Percentiles rank a stretch among this genome's conserved stretches.
phyloP scores from a whole-genome alignment of 2,113 vertebrate species.

The Mohoua ochrocephala region DNA sequence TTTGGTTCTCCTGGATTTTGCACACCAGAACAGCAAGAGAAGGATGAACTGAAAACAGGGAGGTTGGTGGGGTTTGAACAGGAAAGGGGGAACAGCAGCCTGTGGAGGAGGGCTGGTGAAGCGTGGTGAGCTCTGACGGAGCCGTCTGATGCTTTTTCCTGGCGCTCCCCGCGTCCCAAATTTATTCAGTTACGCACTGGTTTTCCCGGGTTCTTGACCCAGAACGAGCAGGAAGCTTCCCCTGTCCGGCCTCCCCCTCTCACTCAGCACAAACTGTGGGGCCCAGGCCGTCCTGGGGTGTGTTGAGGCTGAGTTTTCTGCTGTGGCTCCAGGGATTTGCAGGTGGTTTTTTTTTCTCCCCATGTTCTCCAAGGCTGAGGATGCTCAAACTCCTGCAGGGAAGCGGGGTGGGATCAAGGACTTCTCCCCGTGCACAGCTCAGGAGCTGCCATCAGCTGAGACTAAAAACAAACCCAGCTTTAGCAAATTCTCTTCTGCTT shows the following conservation, averaged over 20 bases:
- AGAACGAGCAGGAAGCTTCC: background rate
- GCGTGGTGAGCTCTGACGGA: background rate
- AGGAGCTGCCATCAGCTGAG: background rate
- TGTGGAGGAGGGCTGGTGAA: background rate
- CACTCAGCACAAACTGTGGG: accelerated
- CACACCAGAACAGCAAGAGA: background rate
- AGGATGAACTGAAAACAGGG: background rate
- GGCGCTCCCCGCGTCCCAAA: accelerated
- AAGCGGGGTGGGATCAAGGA: background rate
- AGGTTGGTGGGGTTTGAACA: background rate
- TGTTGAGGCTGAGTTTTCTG: background rate
- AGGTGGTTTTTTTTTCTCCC: background rate
- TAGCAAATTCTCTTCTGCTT: conserved; percentile 4
- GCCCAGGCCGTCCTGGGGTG: background rate
- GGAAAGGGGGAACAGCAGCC: background rate
- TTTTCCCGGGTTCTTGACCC: background rate
- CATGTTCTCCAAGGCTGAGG: background rate
- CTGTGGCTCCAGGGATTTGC: background rate
- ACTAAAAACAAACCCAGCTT: background rate
- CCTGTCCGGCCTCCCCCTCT: background rate
- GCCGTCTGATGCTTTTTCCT: background rate
- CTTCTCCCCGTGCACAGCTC: background rate
- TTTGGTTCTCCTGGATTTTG: background rate
- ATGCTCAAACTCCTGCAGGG: background rate
- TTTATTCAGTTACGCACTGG: background rate